Evolutionary conservation across 1,140 invertebrate genomes (phyloP).

Genomic region (Philaenus spumarius): DNA sequence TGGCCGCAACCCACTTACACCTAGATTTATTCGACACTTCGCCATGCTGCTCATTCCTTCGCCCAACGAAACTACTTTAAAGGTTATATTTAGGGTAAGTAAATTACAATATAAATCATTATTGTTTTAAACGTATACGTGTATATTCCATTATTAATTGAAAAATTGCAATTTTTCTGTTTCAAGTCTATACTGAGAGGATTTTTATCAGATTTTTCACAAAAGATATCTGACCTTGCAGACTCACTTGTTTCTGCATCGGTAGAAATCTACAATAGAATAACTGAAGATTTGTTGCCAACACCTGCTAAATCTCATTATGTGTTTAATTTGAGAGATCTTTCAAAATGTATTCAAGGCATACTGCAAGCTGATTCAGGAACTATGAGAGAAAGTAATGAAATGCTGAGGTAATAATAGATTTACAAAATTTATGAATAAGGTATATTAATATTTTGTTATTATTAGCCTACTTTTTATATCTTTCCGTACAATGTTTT

Average conservation of each 20-base stretch:
- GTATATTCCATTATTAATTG: too few relatives aligned
- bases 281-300: slow-evolving; percentile 70
- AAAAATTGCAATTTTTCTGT: too few relatives aligned
- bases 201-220: slow-evolving; percentile 68
- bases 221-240: slow-evolving; percentile 59
- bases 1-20: slow-evolving; percentile 75
- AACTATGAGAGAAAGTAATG: slow-evolving; percentile 52
- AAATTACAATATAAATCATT: too few relatives aligned
- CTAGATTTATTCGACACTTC: slow-evolving; percentile 79
- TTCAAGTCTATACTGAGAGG: slow-evolving; percentile 61
- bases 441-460: too few relatives aligned
- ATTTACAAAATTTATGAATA: too few relatives aligned
- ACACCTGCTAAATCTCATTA: slow-evolving; percentile 88
- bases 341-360: slow-evolving; percentile 87
- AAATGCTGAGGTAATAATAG: slow-evolving; percentile 50
- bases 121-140: too few relatives aligned
- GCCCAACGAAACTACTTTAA: slow-evolving; percentile 65
- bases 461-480: too few relatives aligned
- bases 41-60: slow-evolving; percentile 67
- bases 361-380: slow-evolving; percentile 63
- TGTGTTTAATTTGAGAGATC: slow-evolving; percentile 81
- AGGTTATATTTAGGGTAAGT: slow-evolving; percentile 68
- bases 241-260: slow-evolving; percentile 69
- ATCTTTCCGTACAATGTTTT: background rate
- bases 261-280: slow-evolving; percentile 70